phyloP scores from a whole-genome alignment of 2,113 vertebrate species.

The Corvus hawaiiensis region DNA sequence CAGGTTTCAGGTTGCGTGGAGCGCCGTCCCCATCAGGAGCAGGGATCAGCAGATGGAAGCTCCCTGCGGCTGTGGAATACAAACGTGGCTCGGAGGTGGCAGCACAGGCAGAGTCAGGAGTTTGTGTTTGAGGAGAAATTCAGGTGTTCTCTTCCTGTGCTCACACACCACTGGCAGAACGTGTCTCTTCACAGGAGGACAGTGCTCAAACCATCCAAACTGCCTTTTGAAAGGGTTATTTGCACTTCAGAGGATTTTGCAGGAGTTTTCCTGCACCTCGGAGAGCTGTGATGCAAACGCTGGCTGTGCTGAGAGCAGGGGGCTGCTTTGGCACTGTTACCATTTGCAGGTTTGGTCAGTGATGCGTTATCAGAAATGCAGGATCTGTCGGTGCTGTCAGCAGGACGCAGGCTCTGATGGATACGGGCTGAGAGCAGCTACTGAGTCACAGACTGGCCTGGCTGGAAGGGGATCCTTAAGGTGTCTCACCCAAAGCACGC shows the following conservation, averaged over 20 bases:
- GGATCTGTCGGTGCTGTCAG: neutral
- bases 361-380: neutral
- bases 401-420: neutral
- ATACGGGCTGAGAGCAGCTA: neutral
- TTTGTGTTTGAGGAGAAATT: neutral
- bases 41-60: neutral
- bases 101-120: neutral
- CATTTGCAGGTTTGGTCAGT: neutral
- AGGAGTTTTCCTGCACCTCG: accelerated
- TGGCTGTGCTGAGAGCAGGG: neutral
- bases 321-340: accelerated
- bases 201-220: neutral
- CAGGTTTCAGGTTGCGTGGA: neutral
- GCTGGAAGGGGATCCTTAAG: neutral
- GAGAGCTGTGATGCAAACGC: neutral
- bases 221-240: neutral
- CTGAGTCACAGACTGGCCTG: neutral
- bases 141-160: neutral
- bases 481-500: neutral
- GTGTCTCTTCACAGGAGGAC: neutral
- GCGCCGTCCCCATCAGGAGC: neutral
- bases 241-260: neutral
- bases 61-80: neutral
- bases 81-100: neutral
- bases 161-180: neutral